phyloP scores from a whole-genome alignment of 2,797 vertebrate species.

The Tauraco hartlaubi region DNA sequence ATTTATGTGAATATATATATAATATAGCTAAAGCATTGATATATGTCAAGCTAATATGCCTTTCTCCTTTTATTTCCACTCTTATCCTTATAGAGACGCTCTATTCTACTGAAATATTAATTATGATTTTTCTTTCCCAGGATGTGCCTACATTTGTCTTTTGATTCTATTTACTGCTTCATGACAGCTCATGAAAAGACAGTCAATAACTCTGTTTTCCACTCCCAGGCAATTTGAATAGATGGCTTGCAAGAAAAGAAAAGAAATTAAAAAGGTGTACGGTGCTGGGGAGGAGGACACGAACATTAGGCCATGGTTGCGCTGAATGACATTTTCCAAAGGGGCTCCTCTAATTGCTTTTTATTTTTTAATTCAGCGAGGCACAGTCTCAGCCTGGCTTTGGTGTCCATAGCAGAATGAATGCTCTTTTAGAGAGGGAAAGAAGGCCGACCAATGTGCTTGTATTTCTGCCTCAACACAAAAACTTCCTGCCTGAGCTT shows the following conservation, averaged over 20 bases:
- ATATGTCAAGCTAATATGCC: background rate
- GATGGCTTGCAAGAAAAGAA: background rate
- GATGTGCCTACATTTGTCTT: slow-evolving; percentile 32
- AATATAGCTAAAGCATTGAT: background rate
- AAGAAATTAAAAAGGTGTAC: background rate
- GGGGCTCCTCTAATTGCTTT: background rate
- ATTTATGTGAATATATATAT: background rate
- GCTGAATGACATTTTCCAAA: slow-evolving; percentile 11
- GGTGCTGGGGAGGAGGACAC: background rate
- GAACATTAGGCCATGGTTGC: background rate
- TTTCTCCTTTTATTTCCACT: slow-evolving; percentile 1
- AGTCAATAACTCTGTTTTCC: slow-evolving; percentile 17
- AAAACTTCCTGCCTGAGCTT: background rate
- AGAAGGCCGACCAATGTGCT: background rate
- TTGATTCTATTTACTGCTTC: slow-evolving; percentile 37
- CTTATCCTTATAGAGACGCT: slow-evolving; percentile 6
- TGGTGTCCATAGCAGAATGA: background rate
- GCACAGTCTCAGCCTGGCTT: background rate
- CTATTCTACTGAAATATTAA: slow-evolving; percentile 59
- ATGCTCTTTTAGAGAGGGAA: background rate
- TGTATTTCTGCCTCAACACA: background rate
- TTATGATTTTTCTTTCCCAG: slow-evolving; percentile 43
- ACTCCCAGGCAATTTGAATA: slow-evolving; percentile 2
- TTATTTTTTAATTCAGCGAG: background rate
- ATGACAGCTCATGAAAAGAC: background rate